Percentiles rank a stretch among this genome's conserved stretches.
Evolutionary conservation across 2,113 vertebrate genomes (phyloP).

Genomic region (Carassius gibelio): DNA sequence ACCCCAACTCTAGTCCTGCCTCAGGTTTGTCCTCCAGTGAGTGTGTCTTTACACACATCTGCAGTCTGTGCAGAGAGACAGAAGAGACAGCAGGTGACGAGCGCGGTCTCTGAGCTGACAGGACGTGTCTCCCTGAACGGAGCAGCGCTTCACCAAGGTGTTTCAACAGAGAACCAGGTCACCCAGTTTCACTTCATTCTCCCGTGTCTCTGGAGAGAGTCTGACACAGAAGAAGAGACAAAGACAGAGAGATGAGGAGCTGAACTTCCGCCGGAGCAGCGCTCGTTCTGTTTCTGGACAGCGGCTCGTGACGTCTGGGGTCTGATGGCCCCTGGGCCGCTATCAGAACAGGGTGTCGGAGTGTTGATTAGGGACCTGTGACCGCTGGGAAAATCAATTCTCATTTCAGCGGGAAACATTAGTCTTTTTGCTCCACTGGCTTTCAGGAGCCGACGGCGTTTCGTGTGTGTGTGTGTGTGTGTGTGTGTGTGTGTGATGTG

Average conservation of each 20-base stretch:
- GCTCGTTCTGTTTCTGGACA: background rate
- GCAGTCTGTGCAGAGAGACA: no score
- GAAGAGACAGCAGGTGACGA: no score
- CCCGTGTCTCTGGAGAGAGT: background rate
- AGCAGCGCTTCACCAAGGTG: no score
- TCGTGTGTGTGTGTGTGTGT: no score
- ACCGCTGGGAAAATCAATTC: conserved; percentile 72
- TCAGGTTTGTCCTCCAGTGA: no score
- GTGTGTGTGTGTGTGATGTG: no score
- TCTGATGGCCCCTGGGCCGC: conserved; percentile 12
- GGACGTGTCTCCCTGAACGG: no score
- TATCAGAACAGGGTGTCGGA: conserved; percentile 64
- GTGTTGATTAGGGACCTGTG: conserved; percentile 60
- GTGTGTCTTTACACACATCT: no score
- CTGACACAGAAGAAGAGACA: background rate
- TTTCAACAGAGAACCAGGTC: conserved; percentile 40
- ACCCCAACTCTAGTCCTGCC: no score
- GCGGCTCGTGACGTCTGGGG: background rate
- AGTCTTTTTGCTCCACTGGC: conserved; percentile 64
- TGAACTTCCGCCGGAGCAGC: background rate
- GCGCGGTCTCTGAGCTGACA: no score
- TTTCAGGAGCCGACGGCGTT: background rate
- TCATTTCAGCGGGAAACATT: conserved; percentile 72
- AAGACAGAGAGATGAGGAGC: background rate
- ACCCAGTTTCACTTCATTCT: background rate